These are phyloP conservation scores for Sipha maydis DNA, from an alignment of 2,888 invertebrate genomes.

Conservation along the genomic window DNA sequence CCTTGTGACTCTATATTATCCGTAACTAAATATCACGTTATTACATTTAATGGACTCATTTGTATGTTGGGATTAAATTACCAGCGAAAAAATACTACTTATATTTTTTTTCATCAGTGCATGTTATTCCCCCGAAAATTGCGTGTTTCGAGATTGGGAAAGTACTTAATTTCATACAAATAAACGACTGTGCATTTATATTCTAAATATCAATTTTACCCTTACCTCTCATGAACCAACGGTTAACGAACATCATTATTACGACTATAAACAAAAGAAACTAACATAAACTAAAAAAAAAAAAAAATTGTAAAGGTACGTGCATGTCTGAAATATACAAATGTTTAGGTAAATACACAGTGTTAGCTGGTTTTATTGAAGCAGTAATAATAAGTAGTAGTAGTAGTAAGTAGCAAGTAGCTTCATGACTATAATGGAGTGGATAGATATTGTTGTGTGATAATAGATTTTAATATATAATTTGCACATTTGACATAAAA, in stretches of 20 bases:
- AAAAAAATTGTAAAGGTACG: too few relatives aligned
- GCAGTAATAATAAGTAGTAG: too few relatives aligned
- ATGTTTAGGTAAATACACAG: too few relatives aligned
- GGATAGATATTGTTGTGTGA: too few relatives aligned
- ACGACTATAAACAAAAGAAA: not conserved
- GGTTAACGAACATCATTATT: not conserved
- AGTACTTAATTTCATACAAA: not conserved
- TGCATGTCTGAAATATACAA: too few relatives aligned
- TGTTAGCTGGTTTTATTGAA: too few relatives aligned
- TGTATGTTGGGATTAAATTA: not conserved
- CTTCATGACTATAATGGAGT: too few relatives aligned
- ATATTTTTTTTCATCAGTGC: not conserved
- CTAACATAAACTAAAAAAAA: too few relatives aligned
- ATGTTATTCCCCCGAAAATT: not conserved
- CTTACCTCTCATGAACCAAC: not conserved
- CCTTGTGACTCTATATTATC: not conserved
- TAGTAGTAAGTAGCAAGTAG: too few relatives aligned
- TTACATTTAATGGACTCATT: not conserved
- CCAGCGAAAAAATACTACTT: not conserved
- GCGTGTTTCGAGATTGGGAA: not conserved
- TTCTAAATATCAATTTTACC: not conserved
- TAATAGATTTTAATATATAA: too few relatives aligned
- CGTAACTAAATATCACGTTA: not conserved
- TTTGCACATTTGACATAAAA: too few relatives aligned
- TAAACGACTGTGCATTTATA: not conserved